Evolutionary conservation across 2,888 invertebrate species (phyloP).

Genomic region (Trachelus stipa): DNA sequence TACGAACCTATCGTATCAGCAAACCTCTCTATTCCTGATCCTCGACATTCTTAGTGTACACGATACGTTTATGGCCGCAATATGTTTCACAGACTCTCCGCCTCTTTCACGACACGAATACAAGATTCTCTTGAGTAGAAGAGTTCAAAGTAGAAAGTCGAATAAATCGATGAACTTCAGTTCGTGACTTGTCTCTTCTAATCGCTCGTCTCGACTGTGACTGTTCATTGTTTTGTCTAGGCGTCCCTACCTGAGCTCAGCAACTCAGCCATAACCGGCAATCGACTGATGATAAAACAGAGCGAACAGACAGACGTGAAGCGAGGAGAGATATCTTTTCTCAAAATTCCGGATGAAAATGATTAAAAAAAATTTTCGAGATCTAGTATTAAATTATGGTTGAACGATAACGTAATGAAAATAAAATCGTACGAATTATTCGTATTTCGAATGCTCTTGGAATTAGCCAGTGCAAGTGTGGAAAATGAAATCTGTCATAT

Average conservation of each 20-base stretch:
- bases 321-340: too few species aligned
- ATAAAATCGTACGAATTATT: background rate
- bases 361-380: too few species aligned
- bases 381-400: too few species aligned
- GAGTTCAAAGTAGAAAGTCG: slow-evolving; percentile 33
- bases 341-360: too few species aligned
- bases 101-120: background rate
- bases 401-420: background rate
- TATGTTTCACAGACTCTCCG: background rate
- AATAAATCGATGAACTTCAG: slow-evolving; percentile 34
- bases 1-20: background rate
- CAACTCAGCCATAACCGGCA: background rate
- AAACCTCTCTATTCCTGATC: background rate
- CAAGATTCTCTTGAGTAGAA: background rate
- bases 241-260: background rate
- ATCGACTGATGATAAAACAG: background rate
- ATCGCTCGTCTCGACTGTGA: background rate
- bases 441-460: background rate
- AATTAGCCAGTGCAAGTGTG: background rate
- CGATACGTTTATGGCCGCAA: background rate
- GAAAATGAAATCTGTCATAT: background rate
- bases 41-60: background rate
- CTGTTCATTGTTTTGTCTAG: background rate
- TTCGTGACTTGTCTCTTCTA: slow-evolving; percentile 25
- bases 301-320: background rate